These are phyloP conservation scores for Yponomeuta evonymella DNA, from an alignment of 2,888 invertebrate genomes.

Conservation along the genomic window DNA sequence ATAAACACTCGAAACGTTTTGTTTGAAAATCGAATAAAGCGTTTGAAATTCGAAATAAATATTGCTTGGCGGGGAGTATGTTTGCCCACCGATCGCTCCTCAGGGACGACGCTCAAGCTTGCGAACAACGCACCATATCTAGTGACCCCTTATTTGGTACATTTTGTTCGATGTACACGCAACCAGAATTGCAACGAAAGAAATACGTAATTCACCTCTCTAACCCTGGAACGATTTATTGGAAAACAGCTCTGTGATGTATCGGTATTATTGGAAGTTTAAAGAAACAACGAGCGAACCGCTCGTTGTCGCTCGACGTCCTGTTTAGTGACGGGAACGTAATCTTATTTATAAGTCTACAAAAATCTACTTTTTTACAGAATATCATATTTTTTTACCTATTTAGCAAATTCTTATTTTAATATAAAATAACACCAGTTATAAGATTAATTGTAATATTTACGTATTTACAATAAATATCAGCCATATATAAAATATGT, in stretches of 20 bases:
- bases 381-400: no score
- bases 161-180: background rate
- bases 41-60: conserved; percentile 5
- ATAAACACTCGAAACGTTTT: background rate
- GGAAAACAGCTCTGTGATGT: conserved; percentile 14
- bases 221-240: conserved; percentile 31
- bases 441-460: no score
- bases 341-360: background rate
- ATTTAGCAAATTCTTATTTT: no score
- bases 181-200: conserved; percentile 34
- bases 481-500: no score
- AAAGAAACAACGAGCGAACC: background rate
- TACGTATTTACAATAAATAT: no score
- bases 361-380: no score
- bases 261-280: background rate
- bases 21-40: conserved; percentile 2
- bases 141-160: background rate
- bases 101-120: conserved; percentile 49
- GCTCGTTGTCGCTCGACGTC: background rate
- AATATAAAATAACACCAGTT: no score
- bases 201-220: conserved; percentile 52
- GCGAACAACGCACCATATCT: conserved; percentile 29
- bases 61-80: conserved; percentile 16
- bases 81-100: conserved; percentile 57
- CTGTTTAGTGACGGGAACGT: background rate